Evolutionary conservation across 2,888 invertebrate species (phyloP).

Genomic region (Melanargia galathea): DNA sequence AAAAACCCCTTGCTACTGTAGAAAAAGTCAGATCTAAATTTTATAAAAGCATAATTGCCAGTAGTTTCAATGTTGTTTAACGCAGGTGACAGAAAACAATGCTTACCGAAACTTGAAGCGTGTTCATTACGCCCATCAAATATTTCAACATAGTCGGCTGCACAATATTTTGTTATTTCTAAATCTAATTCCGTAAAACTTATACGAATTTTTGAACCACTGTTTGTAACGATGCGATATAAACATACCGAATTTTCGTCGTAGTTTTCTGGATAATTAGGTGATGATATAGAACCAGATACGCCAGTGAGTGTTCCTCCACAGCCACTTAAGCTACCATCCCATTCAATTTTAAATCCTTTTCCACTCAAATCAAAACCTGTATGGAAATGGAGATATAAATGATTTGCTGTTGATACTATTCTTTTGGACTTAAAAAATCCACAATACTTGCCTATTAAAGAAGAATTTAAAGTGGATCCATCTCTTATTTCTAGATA

Average conservation of each 20-base stretch:
- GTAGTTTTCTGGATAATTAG: slow-evolving; percentile 92
- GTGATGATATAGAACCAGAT: slow-evolving; percentile 90
- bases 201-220: slow-evolving; percentile 87
- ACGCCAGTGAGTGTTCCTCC: slow-evolving; percentile 88
- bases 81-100: slow-evolving; percentile 78
- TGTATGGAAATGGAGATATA: slow-evolving; percentile 89
- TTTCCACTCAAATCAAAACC: slow-evolving; percentile 83
- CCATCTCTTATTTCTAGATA: slow-evolving; percentile 88
- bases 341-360: slow-evolving; percentile 86
- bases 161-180: slow-evolving; percentile 83
- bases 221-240: slow-evolving; percentile 88
- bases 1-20: slow-evolving; percentile 88
- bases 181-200: slow-evolving; percentile 87
- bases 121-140: slow-evolving; percentile 84
- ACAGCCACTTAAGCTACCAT: slow-evolving; percentile 84
- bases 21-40: slow-evolving; percentile 87
- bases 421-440: slow-evolving; percentile 83
- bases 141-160: slow-evolving; percentile 86
- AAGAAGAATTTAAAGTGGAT: slow-evolving; percentile 85
- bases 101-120: slow-evolving; percentile 82
- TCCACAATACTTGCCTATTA: slow-evolving; percentile 92
- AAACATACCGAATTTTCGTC: slow-evolving; percentile 87
- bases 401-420: slow-evolving; percentile 88
- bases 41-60: slow-evolving; percentile 85
- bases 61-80: slow-evolving; percentile 80